phyloP scores from a whole-genome alignment of 2,113 vertebrate genomes.

The Aspiorhynchus laticeps region DNA sequence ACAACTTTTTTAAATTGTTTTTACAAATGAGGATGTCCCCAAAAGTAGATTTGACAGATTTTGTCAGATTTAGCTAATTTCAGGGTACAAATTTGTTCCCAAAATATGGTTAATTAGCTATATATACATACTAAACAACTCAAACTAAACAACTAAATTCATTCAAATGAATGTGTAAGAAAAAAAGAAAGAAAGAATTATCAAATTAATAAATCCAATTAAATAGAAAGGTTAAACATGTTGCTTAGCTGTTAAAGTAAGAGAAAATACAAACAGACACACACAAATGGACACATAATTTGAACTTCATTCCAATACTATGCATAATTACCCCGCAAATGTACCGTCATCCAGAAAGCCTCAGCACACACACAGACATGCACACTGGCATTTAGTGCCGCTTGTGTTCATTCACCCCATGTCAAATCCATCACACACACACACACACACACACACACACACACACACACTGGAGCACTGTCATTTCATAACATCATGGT shows the following conservation, averaged over 20 bases:
- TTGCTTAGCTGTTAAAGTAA: slow-evolving; percentile 5
- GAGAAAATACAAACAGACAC: slow-evolving; percentile 7
- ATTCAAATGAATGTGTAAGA: neutral
- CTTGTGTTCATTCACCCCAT: slow-evolving; percentile 51
- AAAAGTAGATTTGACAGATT: neutral
- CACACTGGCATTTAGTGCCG: slow-evolving; percentile 51
- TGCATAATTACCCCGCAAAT: slow-evolving; percentile 52
- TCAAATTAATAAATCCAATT: slow-evolving; percentile 52
- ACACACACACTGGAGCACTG: slow-evolving; percentile 82
- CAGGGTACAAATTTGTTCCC: neutral
- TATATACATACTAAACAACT: neutral
- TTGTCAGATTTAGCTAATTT: neutral
- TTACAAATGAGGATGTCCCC: neutral
- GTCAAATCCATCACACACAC: slow-evolving; percentile 45
- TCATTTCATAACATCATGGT: slow-evolving; percentile 89
- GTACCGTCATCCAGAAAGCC: slow-evolving; percentile 41
- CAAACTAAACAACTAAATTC: neutral
- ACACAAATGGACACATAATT: slow-evolving; percentile 39
- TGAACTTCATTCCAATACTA: slow-evolving; percentile 50
- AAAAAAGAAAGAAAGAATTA: neutral
- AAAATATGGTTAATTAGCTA: neutral
- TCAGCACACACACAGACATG: slow-evolving; percentile 19
- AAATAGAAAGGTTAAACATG: neutral
- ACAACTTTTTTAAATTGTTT: neutral
- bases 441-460: slow-evolving; percentile 5